Base-by-base conservation (phyloP, 2,113 vertebrate genomes). In the Ctenodactylus gundi region DNA sequence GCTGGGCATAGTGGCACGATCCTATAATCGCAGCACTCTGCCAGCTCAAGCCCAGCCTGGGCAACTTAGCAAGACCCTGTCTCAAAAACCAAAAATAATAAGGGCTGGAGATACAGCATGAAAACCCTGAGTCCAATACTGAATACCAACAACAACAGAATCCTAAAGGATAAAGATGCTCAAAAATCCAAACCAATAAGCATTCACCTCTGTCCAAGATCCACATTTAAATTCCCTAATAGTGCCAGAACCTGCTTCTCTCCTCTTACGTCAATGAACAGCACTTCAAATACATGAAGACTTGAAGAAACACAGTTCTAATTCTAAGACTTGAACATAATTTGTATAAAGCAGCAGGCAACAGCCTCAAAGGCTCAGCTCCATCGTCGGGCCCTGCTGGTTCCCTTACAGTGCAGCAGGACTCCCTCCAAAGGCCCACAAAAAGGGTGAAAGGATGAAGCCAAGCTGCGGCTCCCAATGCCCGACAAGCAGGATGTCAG, bases 291-390 rank as follows among this genome's bases (percentile, higher is more conserved):
- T 23, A 49, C 18, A 65, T 8, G 21, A 82, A 17, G 46, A 82
- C 57, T 29, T 12, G 9, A 92, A 60, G 73, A 81, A 85, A 73
- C 15, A 93, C 90, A 85, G 62, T 91, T 96, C 95, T 95, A 94
- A 97, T 93, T 94, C 88, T 85, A 93, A 95, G 88, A 85, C 82
- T 29, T 76, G 93, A 96, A 90, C 76, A 9, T 65, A 88, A 57
- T 94, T 83, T 94, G 67, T 95, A 93, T 93, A 68, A 98, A 96
- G 96, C 92, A 82, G 93, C 94, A 95, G 70, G 94, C 72, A 87
- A 97, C 96, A 96, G 94, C 89, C 92, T 93, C 82, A 21, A 65
- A 96, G 95, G 83, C 94, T 4, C 85, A 95, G 96, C 9, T 25
- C 92, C 92, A 85, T 64, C 91, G 4, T 6, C 77, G 92, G 94